Percentiles rank a stretch among this genome's conserved stretches.
Evolutionary conservation across 64 coral and sea anemone species (phyloP).

Genomic region (Porites australiensis): DNA sequence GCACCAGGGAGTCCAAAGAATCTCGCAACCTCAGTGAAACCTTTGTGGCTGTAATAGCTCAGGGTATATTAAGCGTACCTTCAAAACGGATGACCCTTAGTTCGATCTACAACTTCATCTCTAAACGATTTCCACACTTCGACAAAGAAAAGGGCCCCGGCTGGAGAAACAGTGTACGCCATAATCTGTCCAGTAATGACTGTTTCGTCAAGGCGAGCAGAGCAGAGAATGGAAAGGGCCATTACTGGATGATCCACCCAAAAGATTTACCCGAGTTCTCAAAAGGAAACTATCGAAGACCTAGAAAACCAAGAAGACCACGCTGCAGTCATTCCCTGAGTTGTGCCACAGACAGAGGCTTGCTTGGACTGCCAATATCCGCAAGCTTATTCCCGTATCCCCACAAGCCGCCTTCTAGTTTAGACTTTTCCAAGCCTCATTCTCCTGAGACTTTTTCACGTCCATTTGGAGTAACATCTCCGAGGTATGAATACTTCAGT

Average conservation of each 20-base stretch:
- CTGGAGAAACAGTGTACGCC: slow-evolving; percentile 84
- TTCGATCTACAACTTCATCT: slow-evolving; percentile 81
- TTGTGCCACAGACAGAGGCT: neutral
- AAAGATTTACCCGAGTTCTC: slow-evolving; percentile 88
- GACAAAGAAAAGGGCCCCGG: slow-evolving; percentile 86
- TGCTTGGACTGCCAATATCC: slow-evolving; percentile 17
- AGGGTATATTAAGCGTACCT: slow-evolving; percentile 76
- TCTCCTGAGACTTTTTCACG: slow-evolving; percentile 1
- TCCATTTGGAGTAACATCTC: slow-evolving; percentile 28
- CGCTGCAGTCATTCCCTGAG: slow-evolving; percentile 53
- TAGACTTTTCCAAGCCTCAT: slow-evolving; percentile 30
- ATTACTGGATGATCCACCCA: slow-evolving; percentile 92
- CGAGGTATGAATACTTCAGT: slow-evolving; percentile 16
- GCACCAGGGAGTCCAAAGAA: slow-evolving; percentile 35
- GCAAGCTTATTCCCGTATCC: slow-evolving; percentile 27
- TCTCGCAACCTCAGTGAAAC: slow-evolving; percentile 62
- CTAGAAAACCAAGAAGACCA: slow-evolving; percentile 74
- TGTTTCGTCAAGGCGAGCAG: slow-evolving; percentile 89
- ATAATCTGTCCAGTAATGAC: slow-evolving; percentile 89
- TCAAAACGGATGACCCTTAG: slow-evolving; percentile 84
- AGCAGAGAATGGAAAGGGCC: slow-evolving; percentile 85
- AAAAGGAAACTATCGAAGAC: slow-evolving; percentile 83
- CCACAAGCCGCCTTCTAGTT: neutral
- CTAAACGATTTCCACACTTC: slow-evolving; percentile 78
- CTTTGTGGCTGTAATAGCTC: slow-evolving; percentile 85